Conservation (phyloP, 2,888 invertebrate species). For the Itoplectis maculator region DNA sequence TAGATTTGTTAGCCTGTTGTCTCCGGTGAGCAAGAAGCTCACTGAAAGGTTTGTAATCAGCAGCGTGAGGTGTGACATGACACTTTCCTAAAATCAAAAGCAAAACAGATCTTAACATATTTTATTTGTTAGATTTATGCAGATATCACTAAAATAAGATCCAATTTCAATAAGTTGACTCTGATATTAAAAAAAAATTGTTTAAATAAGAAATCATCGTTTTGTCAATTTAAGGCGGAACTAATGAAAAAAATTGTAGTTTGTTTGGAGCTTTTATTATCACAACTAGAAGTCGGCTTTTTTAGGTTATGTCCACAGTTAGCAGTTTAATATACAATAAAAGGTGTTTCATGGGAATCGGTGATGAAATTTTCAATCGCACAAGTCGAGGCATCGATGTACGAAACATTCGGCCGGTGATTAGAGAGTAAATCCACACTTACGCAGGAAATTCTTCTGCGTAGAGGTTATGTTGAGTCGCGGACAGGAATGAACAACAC, state of each 20-base stretch:
- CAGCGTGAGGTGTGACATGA: slow-evolving; percentile 52
- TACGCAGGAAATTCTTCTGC: slow-evolving; percentile 57
- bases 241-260: background rate
- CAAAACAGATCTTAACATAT: too few relatives aligned
- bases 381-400: background rate
- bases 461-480: slow-evolving; percentile 57
- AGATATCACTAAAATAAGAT: background rate
- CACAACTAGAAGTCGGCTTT: slow-evolving; percentile 8
- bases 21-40: slow-evolving; percentile 87
- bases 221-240: too few relatives aligned
- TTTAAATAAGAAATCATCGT: background rate
- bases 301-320: slow-evolving; percentile 46
- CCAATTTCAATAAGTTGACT: background rate
- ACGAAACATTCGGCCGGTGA: slow-evolving; percentile 57
- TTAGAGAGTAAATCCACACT: slow-evolving; percentile 29
- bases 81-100: slow-evolving; percentile 44
- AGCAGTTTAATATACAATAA: background rate
- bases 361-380: background rate
- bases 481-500: slow-evolving; percentile 23
- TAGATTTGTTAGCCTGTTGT: slow-evolving; percentile 88
- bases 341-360: background rate
- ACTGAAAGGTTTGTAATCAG: slow-evolving; percentile 84
- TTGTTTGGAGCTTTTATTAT: slow-evolving; percentile 1
- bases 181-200: background rate
- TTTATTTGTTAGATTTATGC: too few relatives aligned